Percentiles rank a stretch among this genome's conserved stretches.
Evolutionary conservation across 2,888 invertebrate species (phyloP).

Genomic region (Limnephilus auricula): DNA sequence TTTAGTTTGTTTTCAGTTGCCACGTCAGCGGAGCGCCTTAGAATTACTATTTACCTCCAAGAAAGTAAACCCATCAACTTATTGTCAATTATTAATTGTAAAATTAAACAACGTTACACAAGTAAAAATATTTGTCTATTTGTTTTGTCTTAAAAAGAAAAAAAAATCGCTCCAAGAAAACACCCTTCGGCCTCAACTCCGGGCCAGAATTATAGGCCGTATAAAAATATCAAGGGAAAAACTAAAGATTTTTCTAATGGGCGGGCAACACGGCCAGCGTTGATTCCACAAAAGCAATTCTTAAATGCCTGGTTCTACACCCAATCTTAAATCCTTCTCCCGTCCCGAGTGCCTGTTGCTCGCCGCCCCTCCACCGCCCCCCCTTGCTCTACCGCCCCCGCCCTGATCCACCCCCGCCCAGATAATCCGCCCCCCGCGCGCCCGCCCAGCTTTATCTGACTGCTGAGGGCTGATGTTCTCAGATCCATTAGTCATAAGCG

Average conservation of each 20-base stretch:
- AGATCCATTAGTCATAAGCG: neutral
- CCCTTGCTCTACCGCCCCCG: neutral
- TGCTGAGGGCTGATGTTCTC: neutral
- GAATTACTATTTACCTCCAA: no score
- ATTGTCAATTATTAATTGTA: neutral
- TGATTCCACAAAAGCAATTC: constrained; percentile 43
- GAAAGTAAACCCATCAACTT: no score
- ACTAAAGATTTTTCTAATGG: constrained; percentile 2
- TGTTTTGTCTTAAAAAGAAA: neutral
- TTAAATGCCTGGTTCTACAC: constrained; percentile 42
- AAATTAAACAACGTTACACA: neutral
- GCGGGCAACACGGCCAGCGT: constrained; percentile 27
- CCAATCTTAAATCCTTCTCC: neutral
- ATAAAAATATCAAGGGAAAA: constrained; percentile 17
- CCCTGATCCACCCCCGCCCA: neutral
- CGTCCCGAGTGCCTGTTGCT: constrained; percentile 34
- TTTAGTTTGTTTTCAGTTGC: no score
- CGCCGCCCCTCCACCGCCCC: neutral
- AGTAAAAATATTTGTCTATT: neutral
- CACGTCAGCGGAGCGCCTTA: no score
- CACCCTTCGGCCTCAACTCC: neutral
- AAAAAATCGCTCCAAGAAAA: neutral
- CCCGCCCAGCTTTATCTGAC: neutral
- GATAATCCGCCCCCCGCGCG: neutral
- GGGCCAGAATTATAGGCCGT: neutral